These are phyloP conservation scores for Leucophora obtusa DNA, from an alignment of 2,888 invertebrate species.

Conservation along the genomic window DNA sequence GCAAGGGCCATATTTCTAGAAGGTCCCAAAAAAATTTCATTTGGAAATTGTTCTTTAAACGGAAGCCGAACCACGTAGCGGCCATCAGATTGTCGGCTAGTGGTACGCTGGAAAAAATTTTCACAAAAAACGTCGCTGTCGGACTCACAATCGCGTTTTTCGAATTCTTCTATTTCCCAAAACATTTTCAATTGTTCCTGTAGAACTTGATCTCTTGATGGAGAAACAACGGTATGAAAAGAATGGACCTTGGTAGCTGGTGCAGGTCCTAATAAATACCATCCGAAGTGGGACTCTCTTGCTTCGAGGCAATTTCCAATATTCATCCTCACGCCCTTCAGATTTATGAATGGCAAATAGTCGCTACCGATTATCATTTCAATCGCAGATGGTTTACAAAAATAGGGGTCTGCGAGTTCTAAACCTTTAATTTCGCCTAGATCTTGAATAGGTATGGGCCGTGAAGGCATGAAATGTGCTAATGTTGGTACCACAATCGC, in stretches of 20 bases:
- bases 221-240: constrained; percentile 2
- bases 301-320: constrained; percentile 5
- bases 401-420: constrained; percentile 13
- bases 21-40: constrained; percentile 4
- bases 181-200: constrained; percentile 12
- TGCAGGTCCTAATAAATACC: too few species aligned
- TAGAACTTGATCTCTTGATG: not conserved
- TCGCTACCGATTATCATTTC: too few species aligned
- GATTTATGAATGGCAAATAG: constrained; percentile 17
- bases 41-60: too few species aligned
- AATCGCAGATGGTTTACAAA: constrained; percentile 15
- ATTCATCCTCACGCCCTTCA: constrained; percentile 1
- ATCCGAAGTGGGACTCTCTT: constrained; percentile 9
- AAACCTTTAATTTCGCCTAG: not conserved
- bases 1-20: not conserved
- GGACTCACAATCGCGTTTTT: not conserved
- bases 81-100: too few species aligned
- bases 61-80: too few species aligned
- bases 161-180: constrained; percentile 34
- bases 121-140: constrained; percentile 5
- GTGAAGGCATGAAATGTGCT: too few species aligned
- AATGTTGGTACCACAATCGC: too few species aligned
- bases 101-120: too few species aligned
- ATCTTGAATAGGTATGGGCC: too few species aligned
- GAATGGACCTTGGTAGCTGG: too few species aligned